Conservation (phyloP, 2,113 vertebrate genomes). For the Entomyzon cyanotis region DNA sequence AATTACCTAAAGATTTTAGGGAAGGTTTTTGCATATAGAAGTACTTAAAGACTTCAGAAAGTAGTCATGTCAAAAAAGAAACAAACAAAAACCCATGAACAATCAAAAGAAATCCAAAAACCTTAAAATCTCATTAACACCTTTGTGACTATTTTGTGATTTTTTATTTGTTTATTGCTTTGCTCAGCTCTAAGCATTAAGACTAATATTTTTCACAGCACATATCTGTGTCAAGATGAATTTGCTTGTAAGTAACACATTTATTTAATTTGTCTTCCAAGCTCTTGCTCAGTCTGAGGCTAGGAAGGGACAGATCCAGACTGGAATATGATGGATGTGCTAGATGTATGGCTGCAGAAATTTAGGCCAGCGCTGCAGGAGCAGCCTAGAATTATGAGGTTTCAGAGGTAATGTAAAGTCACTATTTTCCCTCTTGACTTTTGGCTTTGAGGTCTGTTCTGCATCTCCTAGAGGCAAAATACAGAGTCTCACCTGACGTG, state of each 20-base stretch:
- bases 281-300: not conserved
- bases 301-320: not conserved
- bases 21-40: not conserved
- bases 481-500: not conserved
- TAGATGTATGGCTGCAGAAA: not conserved
- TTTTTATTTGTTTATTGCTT: not conserved
- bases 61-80: not conserved
- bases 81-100: not conserved
- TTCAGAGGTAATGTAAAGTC: slow-evolving; percentile 20
- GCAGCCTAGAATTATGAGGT: not conserved
- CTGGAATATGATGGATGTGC: not conserved
- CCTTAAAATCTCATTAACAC: not conserved
- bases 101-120: not conserved
- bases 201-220: not conserved
- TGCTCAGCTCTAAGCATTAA: not conserved
- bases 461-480: slow-evolving; percentile 31
- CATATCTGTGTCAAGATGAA: not conserved
- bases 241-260: not conserved
- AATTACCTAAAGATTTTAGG: not conserved
- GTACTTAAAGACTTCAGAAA: not conserved
- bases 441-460: not conserved
- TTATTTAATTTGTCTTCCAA: not conserved
- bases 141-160: not conserved
- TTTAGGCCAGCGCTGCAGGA: not conserved
- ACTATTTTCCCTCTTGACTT: slow-evolving; percentile 35